A percentile compares a stretch with the other conserved stretches of the same genome.
phyloP scores from a whole-genome alignment of 2,888 invertebrate genomes.

The Clepsis dumicolana region DNA sequence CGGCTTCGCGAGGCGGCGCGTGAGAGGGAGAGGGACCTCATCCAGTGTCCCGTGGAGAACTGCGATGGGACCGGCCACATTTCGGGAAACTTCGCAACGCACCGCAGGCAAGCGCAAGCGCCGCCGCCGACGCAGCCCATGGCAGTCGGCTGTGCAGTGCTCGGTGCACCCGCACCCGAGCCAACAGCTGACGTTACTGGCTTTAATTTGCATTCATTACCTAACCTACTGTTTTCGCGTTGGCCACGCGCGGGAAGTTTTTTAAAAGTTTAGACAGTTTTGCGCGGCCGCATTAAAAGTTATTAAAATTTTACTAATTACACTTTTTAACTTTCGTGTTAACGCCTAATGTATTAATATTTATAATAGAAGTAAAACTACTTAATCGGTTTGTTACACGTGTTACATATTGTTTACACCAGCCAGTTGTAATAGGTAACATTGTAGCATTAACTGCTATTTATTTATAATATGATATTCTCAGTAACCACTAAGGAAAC shows the following conservation, averaged over 20 bases:
- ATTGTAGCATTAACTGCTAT: not conserved
- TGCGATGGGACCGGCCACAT: constrained; percentile 96
- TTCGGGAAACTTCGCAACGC: constrained; percentile 95
- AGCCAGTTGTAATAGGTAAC: not conserved
- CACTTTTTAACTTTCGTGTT: constrained; percentile 3
- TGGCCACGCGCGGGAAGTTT: constrained; percentile 9
- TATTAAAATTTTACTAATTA: constrained; percentile 1
- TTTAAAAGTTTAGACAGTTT: constrained; percentile 28
- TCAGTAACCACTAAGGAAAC: not conserved
- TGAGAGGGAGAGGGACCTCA: constrained; percentile 90
- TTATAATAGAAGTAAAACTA: not conserved
- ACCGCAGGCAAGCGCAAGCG: constrained; percentile 91
- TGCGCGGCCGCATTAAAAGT: constrained; percentile 15
- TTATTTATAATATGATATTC: not conserved
- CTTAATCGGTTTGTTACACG: not conserved
- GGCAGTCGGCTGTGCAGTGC: not conserved
- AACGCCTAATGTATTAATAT: not conserved
- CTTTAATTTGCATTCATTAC: constrained; percentile 75
- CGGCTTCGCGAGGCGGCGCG: constrained; percentile 87
- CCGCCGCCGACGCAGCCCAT: not conserved
- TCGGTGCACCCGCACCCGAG: constrained; percentile 83
- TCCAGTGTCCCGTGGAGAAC: constrained; percentile 92
- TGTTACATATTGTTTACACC: not conserved
- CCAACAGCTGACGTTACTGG: constrained; percentile 89
- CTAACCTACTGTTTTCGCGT: constrained; percentile 13